These are phyloP conservation scores for Tricholaema leucomelas DNA, from an alignment of 2,113 vertebrate genomes.

Conservation along the genomic window DNA sequence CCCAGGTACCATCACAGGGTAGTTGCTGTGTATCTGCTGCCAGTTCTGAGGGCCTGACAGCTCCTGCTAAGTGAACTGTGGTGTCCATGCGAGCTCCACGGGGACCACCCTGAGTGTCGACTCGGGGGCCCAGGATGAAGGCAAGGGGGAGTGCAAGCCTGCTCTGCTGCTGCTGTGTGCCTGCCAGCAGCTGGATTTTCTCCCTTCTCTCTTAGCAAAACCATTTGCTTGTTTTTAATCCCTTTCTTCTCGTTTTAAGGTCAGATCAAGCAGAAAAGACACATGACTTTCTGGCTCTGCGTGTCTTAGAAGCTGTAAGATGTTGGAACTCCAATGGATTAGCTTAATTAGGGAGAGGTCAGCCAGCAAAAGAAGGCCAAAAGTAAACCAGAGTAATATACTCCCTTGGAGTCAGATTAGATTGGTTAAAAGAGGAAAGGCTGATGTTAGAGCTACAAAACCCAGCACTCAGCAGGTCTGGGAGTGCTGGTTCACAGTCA, in stretches of 20 bases:
- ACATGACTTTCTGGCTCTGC: slow-evolving; percentile 2
- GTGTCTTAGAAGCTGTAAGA: neutral
- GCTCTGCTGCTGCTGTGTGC: neutral
- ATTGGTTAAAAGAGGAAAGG: neutral
- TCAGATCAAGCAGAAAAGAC: slow-evolving; percentile 44
- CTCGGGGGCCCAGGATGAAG: neutral
- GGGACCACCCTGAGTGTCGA: neutral
- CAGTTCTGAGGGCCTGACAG: neutral
- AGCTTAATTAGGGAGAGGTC: neutral
- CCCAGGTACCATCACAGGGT: rapidly evolving
- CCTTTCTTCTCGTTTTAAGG: slow-evolving; percentile 22
- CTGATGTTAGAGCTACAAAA: neutral
- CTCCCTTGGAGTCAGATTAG: neutral
- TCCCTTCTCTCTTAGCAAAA: slow-evolving; percentile 12
- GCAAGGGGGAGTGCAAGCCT: rapidly evolving
- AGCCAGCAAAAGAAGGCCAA: slow-evolving; percentile 9
- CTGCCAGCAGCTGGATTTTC: slow-evolving; percentile 48
- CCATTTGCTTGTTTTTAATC: slow-evolving; percentile 41
- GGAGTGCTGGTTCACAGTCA: too few species aligned
- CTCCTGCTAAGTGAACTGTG: rapidly evolving
- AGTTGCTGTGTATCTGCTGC: neutral
- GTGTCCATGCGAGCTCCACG: neutral
- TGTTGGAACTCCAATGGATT: neutral
- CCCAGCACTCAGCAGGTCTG: neutral
- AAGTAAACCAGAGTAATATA: neutral